phyloP scores from a whole-genome alignment of 2,113 vertebrate genomes.

The Electrona antarctica region DNA sequence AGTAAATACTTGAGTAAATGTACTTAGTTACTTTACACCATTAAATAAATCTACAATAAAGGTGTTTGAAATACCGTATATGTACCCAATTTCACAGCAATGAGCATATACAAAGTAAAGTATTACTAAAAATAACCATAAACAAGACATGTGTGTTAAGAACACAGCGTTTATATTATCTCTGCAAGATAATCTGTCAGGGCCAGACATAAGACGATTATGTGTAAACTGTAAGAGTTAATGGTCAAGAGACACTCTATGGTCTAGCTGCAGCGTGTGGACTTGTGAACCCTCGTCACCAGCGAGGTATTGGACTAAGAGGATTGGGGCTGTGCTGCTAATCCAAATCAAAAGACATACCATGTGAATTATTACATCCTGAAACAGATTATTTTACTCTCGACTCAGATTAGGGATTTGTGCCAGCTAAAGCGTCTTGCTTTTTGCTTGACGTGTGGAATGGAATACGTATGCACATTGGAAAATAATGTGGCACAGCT shows the following conservation, averaged over 20 bases:
- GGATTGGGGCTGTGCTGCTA: slow-evolving; percentile 77
- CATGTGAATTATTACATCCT: slow-evolving; percentile 88
- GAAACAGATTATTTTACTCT: slow-evolving; percentile 81
- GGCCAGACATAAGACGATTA: slow-evolving; percentile 69
- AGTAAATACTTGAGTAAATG: no score
- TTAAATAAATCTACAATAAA: background rate
- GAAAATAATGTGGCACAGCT: slow-evolving; percentile 15
- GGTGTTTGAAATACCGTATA: slow-evolving; percentile 11
- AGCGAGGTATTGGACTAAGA: slow-evolving; percentile 78
- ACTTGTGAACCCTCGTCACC: slow-evolving; percentile 74
- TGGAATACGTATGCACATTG: slow-evolving; percentile 39
- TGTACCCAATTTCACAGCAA: slow-evolving; percentile 1
- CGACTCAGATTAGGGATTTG: slow-evolving; percentile 67
- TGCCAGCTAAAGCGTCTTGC: slow-evolving; percentile 67
- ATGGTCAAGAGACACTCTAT: slow-evolving; percentile 55
- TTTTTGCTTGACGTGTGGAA: slow-evolving; percentile 55
- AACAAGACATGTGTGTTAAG: slow-evolving; percentile 3
- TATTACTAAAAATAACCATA: background rate
- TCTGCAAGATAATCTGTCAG: slow-evolving; percentile 50
- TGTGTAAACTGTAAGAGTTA: slow-evolving; percentile 51
- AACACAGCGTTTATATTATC: slow-evolving; percentile 54
- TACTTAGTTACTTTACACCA: no score
- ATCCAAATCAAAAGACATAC: slow-evolving; percentile 86
- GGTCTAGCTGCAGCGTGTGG: slow-evolving; percentile 36
- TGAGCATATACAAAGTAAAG: no score